Conservation (phyloP, 2,888 invertebrate genomes). For the Drosophila rellima region DNA sequence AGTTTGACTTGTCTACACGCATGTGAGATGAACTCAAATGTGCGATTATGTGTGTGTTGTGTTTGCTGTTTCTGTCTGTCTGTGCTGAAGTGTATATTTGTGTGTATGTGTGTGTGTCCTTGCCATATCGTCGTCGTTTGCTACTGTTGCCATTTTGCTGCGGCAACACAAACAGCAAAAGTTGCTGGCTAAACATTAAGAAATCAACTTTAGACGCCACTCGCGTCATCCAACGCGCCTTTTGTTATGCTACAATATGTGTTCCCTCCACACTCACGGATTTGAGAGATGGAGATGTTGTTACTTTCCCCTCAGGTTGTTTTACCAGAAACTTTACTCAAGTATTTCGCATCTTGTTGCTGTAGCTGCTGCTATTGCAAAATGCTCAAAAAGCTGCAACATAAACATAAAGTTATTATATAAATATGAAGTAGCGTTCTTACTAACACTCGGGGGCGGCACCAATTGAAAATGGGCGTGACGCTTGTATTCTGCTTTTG, state of each 20-base stretch:
- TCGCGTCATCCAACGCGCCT: slow-evolving; percentile 59
- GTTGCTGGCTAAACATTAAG: slow-evolving; percentile 76
- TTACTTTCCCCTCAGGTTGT: slow-evolving; percentile 34
- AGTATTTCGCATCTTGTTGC: slow-evolving; percentile 34
- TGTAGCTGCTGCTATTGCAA: slow-evolving; percentile 52
- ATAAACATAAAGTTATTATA: slow-evolving; percentile 80
- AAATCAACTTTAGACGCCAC: slow-evolving; percentile 80
- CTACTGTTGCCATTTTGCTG: slow-evolving; percentile 69
- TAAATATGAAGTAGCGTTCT: slow-evolving; percentile 73
- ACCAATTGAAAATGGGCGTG: slow-evolving; percentile 42
- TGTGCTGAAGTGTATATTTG: neutral
- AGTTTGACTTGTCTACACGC: slow-evolving; percentile 63
- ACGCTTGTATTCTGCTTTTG: slow-evolving; percentile 17
- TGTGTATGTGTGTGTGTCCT: slow-evolving; percentile 35
- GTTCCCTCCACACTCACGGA: slow-evolving; percentile 26
- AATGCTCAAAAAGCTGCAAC: slow-evolving; percentile 73
- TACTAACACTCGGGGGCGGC: slow-evolving; percentile 23
- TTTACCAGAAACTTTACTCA: slow-evolving; percentile 45
- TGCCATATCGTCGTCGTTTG: slow-evolving; percentile 47
- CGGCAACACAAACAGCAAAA: slow-evolving; percentile 72
- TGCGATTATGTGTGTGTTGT: slow-evolving; percentile 25
- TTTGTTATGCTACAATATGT: slow-evolving; percentile 68
- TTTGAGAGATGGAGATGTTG: slow-evolving; percentile 15
- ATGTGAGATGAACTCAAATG: slow-evolving; percentile 29
- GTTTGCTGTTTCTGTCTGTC: slow-evolving; percentile 9